Base-by-base conservation (phyloP, 1,140 invertebrate genomes). In the Euwallacea fornicatus region DNA sequence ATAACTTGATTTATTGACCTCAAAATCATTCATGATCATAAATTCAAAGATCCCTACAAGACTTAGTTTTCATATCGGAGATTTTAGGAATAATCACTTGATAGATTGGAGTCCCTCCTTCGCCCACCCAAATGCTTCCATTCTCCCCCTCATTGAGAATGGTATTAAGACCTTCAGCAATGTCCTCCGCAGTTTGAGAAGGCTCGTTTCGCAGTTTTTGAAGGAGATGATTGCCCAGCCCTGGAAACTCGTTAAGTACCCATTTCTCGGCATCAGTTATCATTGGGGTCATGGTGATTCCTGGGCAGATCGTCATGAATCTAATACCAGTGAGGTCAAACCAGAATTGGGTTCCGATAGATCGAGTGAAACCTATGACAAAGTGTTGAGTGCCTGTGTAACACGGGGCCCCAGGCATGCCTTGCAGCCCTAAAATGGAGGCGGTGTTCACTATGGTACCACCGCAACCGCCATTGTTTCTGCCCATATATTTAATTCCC, bases 361-460 rank as follows among this genome's bases (percentile, higher is more conserved):
- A 75, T 43, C 69, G 59, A 11, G 80, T 85, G 43, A 85, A 78
- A 41, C 85, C 85, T 16, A 87, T 74, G 4, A 86, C 81, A 6
- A 83, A 84, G 73, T 85, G 83, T 73, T 86, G 86, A 0, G 84
- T 83, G 7, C 81, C 85, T 2, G 76, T 75, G 75, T 86, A 86
- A 13, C 83, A 74, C 0, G 85, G 85, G 56, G 78, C 75, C 33
- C 81, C 80, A 15, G 80, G 76, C 0, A 82, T 70, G n/a, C 81
- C 78, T 69, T 80, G 78, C 15, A 86, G 73, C 16, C 84, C 84
- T 70, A 81, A 55, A 73, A 83, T 78, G 11, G 83, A 84, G 3
- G 80, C 77, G 6, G 81, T 81, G 71, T 84, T 85, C 7, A 84
- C 78, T 7, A 84, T 77, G 2, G 80, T 76, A 21, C 82, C 82